Conservation (phyloP, 2,113 vertebrate genomes). For the Centropus unirufus region DNA sequence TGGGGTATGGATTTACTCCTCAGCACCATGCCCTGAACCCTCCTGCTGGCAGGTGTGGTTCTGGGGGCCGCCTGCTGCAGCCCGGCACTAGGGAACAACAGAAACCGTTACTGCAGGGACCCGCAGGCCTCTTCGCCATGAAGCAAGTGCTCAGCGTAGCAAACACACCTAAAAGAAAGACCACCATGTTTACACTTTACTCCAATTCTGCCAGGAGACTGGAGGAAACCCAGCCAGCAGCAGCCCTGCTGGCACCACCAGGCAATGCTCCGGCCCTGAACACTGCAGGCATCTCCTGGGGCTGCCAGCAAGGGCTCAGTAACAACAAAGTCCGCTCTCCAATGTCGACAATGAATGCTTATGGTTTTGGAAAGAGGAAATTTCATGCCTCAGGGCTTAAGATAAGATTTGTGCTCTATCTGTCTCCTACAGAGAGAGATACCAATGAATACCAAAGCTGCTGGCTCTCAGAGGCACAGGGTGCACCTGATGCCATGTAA, state of each 20-base stretch:
- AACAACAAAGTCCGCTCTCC: not conserved
- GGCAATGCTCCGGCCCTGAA: not conserved
- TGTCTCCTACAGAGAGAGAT: not conserved
- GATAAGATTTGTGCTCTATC: not conserved
- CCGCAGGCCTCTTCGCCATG: not conserved
- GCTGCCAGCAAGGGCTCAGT: not conserved
- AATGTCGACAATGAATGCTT: not conserved
- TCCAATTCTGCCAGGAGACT: not conserved
- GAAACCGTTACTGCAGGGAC: not conserved
- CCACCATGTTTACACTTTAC: not conserved
- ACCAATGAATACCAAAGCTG: not conserved
- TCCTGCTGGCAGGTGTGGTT: not conserved
- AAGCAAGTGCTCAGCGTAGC: not conserved
- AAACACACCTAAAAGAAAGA: not conserved
- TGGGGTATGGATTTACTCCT: constrained; percentile 58
- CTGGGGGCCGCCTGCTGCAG: not conserved
- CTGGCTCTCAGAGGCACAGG: not conserved
- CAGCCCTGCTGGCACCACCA: not conserved
- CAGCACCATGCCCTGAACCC: not conserved
- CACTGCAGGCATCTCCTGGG: not conserved
- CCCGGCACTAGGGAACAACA: constrained; percentile 2
- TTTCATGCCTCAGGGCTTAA: not conserved
- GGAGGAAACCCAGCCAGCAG: not conserved
- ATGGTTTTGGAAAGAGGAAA: not conserved
- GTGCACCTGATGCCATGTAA: not conserved